Evolutionary conservation across 2,797 vertebrate species (phyloP).

Genomic region (Anabas testudineus): DNA sequence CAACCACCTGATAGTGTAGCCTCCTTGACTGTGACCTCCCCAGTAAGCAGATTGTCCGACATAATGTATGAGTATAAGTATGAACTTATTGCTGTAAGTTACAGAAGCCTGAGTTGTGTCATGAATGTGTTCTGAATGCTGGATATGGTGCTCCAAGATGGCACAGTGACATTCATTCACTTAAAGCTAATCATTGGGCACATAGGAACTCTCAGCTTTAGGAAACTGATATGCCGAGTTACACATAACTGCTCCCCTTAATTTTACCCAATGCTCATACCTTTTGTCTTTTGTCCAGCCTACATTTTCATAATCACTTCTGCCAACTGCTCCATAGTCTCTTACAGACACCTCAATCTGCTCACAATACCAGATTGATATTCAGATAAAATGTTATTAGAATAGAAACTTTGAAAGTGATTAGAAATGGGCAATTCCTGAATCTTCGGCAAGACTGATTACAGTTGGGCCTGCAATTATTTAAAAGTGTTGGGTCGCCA

Average conservation of each 20-base stretch:
- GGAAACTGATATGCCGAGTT: constrained; percentile 17
- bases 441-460: constrained; percentile 9
- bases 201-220: background rate
- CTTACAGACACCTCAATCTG: background rate
- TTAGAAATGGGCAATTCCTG: constrained; percentile 4
- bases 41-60: constrained; percentile 33
- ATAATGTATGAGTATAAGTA: no score
- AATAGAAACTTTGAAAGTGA: constrained; percentile 17
- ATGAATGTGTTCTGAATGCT: background rate
- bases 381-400: constrained; percentile 7
- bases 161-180: background rate
- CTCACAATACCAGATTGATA: constrained; percentile 10
- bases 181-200: no score
- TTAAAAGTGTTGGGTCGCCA: constrained; percentile 27
- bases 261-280: no score
- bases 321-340: background rate
- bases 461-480: constrained; percentile 15
- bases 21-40: constrained; percentile 1
- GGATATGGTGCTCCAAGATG: background rate
- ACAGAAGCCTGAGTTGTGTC: background rate
- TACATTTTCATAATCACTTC: no score
- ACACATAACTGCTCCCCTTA: background rate
- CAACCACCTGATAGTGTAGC: constrained; percentile 8
- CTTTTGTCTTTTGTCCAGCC: no score
- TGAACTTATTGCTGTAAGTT: background rate